These are phyloP conservation scores for Gandaritis pyraliata DNA, from an alignment of 2,888 invertebrate genomes.

Conservation along the genomic window DNA sequence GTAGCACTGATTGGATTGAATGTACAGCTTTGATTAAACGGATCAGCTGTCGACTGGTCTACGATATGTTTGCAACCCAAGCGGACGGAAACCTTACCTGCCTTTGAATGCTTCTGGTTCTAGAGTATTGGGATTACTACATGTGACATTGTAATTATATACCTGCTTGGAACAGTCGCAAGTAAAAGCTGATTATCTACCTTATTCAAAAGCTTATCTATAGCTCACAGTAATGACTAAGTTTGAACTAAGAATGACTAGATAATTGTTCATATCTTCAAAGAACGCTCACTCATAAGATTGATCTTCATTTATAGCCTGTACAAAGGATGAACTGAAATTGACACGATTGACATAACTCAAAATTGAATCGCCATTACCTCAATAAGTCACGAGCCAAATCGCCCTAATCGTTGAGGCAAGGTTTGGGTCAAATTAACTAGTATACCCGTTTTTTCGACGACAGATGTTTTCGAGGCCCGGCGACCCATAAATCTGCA, in stretches of 20 bases:
- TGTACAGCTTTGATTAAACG: slow-evolving; percentile 4
- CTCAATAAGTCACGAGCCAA: slow-evolving; percentile 37
- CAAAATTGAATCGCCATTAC: slow-evolving; percentile 33
- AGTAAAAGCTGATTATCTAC: too few relatives aligned
- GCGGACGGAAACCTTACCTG: not conserved
- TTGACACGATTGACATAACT: slow-evolving; percentile 16
- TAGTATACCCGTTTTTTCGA: slow-evolving; percentile 49
- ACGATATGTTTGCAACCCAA: slow-evolving; percentile 7
- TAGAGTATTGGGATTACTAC: not conserved
- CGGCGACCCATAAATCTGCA: slow-evolving; percentile 62
- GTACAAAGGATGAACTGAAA: not conserved
- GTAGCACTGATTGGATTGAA: slow-evolving; percentile 6
- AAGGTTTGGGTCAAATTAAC: slow-evolving; percentile 51
- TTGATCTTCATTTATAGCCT: not conserved
- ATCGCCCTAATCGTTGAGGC: slow-evolving; percentile 45
- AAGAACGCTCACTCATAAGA: too few relatives aligned
- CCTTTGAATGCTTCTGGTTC: not conserved
- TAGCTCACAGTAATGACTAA: too few relatives aligned
- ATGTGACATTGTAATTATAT: not conserved
- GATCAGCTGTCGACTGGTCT: slow-evolving; percentile 8
- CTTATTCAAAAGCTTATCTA: too few relatives aligned
- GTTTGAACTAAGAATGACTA: too few relatives aligned
- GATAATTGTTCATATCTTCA: too few relatives aligned
- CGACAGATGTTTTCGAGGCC: slow-evolving; percentile 66
- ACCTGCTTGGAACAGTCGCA: too few relatives aligned